These are phyloP conservation scores for Orestias chungarensis DNA, from an alignment of 2,797 vertebrate species.

Conservation along the genomic window DNA sequence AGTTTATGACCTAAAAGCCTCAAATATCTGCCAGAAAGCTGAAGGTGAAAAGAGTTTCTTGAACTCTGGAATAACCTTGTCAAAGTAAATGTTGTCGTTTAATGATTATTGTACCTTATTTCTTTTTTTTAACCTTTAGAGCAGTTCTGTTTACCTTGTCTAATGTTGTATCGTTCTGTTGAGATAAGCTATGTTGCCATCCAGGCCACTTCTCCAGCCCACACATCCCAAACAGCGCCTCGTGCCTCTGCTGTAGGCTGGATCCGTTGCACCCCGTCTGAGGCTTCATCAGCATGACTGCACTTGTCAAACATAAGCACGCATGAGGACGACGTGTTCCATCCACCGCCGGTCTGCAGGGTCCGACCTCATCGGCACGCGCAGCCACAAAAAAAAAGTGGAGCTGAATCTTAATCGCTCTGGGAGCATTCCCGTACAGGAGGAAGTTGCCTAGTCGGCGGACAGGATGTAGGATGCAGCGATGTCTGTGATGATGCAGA, in stretches of 20 bases:
- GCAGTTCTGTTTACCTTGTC: too few relatives aligned
- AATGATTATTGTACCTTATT: not conserved
- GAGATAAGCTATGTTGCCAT: conserved; percentile 11
- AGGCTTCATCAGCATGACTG: conserved; percentile 52
- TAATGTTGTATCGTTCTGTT: not conserved
- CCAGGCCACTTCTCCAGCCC: conserved; percentile 46
- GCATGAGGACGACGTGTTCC: conserved; percentile 50
- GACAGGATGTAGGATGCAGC: conserved; percentile 44
- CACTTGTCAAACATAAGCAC: conserved; percentile 63
- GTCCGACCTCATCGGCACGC: conserved; percentile 41
- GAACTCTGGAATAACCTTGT: not conserved
- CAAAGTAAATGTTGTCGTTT: not conserved
- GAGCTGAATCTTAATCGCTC: conserved; percentile 37
- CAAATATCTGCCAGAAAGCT: not conserved
- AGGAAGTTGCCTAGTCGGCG: conserved; percentile 59
- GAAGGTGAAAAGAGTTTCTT: not conserved
- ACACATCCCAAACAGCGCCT: conserved; percentile 27
- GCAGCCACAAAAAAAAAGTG: conserved; percentile 6
- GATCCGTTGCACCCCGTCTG: conserved; percentile 53
- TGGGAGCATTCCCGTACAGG: conserved; percentile 10
- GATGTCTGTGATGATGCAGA: conserved; percentile 52
- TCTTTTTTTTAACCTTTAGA: not conserved
- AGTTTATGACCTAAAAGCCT: not conserved
- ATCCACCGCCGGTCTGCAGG: conserved; percentile 44
- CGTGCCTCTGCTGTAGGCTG: conserved; percentile 34